Percentiles rank a stretch among this genome's conserved stretches.
Evolutionary conservation across 1,140 invertebrate genomes (phyloP).

Genomic region (Acromyrmex charruanus): DNA sequence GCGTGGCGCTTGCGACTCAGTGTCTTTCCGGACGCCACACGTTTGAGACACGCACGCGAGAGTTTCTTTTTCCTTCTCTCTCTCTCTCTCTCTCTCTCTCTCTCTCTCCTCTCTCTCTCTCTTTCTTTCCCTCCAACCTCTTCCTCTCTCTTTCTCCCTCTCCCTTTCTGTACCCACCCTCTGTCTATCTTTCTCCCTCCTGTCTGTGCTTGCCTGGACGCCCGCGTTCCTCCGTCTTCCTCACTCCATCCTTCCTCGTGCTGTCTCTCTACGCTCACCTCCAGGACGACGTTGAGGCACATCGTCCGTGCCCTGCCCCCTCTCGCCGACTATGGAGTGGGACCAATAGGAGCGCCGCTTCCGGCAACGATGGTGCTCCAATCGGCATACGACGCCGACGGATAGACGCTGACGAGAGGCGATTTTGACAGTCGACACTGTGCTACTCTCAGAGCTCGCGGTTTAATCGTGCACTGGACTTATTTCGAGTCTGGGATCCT

Average conservation of each 20-base stretch:
- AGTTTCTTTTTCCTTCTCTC: slow-evolving; percentile 33
- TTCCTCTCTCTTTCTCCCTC: slow-evolving; percentile 36
- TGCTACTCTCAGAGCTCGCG: slow-evolving; percentile 56
- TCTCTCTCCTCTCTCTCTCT: slow-evolving; percentile 23
- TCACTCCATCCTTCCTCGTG: slow-evolving; percentile 69
- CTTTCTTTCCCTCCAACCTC: neutral
- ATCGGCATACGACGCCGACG: slow-evolving; percentile 70
- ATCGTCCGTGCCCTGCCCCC: slow-evolving; percentile 66
- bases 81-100: slow-evolving; percentile 21
- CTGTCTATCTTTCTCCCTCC: neutral
- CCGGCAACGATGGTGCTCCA: slow-evolving; percentile 74
- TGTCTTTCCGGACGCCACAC: slow-evolving; percentile 83
- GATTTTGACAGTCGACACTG: slow-evolving; percentile 75
- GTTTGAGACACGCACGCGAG: slow-evolving; percentile 76
- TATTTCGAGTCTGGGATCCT: slow-evolving; percentile 14
- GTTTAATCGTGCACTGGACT: slow-evolving; percentile 48
- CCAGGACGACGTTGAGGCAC: slow-evolving; percentile 67
- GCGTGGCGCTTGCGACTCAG: slow-evolving; percentile 74
- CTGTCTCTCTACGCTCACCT: slow-evolving; percentile 61
- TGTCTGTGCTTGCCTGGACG: too few relatives aligned
- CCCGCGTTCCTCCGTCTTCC: slow-evolving; percentile 1
- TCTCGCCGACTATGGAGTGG: slow-evolving; percentile 48
- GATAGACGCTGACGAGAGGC: slow-evolving; percentile 71
- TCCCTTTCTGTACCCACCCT: neutral
- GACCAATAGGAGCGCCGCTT: slow-evolving; percentile 75